phyloP scores from a whole-genome alignment of 2,113 vertebrate genomes.

The Pardalotus punctatus region DNA sequence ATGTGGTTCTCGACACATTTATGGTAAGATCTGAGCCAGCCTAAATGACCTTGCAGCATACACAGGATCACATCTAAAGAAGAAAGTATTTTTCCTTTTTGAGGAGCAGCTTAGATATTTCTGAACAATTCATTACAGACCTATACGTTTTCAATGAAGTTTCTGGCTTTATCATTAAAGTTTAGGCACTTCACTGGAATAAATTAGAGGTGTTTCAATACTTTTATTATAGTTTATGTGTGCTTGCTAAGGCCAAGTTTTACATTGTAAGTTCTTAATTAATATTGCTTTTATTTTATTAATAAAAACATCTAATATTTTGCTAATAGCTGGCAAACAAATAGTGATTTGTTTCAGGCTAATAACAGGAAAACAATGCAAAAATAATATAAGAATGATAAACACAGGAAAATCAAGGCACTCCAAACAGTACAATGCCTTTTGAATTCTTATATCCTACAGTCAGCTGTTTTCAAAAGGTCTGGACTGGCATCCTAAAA shows the following conservation, averaged over 20 bases:
- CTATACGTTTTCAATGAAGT: neutral
- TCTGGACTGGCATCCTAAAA: neutral
- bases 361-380: neutral
- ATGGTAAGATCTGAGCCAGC: neutral
- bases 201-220: neutral
- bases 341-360: neutral
- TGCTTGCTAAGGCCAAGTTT: neutral
- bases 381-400: neutral
- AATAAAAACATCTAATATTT: neutral
- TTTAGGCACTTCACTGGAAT: neutral
- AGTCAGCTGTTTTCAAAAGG: neutral
- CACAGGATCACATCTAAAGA: neutral
- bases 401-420: neutral
- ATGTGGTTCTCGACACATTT: neutral
- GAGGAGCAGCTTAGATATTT: neutral
- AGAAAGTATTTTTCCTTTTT: neutral
- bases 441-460: neutral
- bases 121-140: neutral
- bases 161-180: neutral
- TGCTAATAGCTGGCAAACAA: neutral
- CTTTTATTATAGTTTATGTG: neutral
- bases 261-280: neutral
- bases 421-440: neutral
- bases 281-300: neutral
- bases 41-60: neutral